These are phyloP conservation scores for Agapostemon virescens DNA, from an alignment of 2,888 invertebrate species.

Conservation along the genomic window DNA sequence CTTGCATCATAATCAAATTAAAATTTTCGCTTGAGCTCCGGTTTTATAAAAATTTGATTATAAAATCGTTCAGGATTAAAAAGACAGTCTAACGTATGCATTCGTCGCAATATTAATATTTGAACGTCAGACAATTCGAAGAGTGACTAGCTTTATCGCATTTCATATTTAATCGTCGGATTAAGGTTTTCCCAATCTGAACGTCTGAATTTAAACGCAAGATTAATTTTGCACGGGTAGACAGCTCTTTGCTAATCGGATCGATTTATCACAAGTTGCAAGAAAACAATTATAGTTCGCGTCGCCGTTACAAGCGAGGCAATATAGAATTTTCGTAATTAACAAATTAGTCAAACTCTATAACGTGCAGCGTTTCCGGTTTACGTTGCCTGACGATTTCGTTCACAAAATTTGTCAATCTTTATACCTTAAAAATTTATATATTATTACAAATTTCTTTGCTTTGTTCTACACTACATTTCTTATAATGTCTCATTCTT, in stretches of 20 bases:
- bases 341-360: neutral
- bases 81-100: neutral
- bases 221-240: neutral
- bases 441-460: too few species aligned
- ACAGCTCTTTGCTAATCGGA: neutral
- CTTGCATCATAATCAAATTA: too few species aligned
- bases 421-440: too few species aligned
- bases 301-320: neutral
- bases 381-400: too few species aligned
- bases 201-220: neutral
- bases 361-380: neutral
- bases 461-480: too few species aligned
- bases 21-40: too few species aligned
- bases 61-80: neutral
- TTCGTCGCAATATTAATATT: neutral
- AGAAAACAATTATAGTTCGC: neutral
- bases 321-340: neutral
- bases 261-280: neutral
- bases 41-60: too few species aligned
- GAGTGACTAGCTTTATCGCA: neutral
- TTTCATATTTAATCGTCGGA: neutral
- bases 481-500: too few species aligned
- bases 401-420: too few species aligned
- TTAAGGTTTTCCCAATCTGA: neutral
- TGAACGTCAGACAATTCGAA: neutral